phyloP scores from a whole-genome alignment of 2,113 vertebrate species.

The Channa maculata region DNA sequence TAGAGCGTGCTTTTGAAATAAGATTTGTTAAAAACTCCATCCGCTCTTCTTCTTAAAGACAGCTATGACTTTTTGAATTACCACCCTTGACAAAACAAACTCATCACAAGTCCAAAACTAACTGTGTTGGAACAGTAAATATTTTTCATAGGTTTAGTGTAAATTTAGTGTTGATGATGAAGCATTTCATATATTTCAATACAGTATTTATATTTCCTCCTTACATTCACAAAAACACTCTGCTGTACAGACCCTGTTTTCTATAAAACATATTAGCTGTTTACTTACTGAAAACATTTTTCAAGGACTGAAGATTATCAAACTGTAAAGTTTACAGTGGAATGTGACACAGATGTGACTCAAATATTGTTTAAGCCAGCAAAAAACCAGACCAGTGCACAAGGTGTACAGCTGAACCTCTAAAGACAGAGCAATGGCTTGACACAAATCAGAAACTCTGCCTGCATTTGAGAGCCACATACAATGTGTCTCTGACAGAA shows the following conservation, averaged over 20 bases:
- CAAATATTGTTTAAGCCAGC: neutral
- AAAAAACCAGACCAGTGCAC: too few relatives aligned
- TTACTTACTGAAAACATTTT: too few relatives aligned
- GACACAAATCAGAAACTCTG: neutral
- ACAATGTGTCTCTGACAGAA: neutral
- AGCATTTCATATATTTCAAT: too few relatives aligned
- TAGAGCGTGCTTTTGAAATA: neutral
- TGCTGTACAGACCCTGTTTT: too few relatives aligned
- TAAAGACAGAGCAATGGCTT: neutral
- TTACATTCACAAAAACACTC: too few relatives aligned
- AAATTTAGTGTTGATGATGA: too few relatives aligned
- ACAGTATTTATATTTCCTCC: too few relatives aligned
- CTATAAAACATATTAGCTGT: too few relatives aligned
- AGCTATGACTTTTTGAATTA: neutral
- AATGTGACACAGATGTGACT: neutral
- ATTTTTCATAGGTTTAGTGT: too few relatives aligned
- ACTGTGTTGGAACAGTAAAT: neutral
- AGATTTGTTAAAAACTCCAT: neutral
- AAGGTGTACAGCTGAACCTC: neutral
- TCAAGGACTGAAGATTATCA: neutral
- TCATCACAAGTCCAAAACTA: neutral
- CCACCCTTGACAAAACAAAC: neutral
- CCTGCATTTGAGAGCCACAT: too few relatives aligned
- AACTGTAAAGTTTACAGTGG: neutral
- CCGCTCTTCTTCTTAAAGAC: neutral